These are phyloP conservation scores for Simalia tracyae DNA, from an alignment of 2,797 vertebrate genomes.

Conservation along the genomic window DNA sequence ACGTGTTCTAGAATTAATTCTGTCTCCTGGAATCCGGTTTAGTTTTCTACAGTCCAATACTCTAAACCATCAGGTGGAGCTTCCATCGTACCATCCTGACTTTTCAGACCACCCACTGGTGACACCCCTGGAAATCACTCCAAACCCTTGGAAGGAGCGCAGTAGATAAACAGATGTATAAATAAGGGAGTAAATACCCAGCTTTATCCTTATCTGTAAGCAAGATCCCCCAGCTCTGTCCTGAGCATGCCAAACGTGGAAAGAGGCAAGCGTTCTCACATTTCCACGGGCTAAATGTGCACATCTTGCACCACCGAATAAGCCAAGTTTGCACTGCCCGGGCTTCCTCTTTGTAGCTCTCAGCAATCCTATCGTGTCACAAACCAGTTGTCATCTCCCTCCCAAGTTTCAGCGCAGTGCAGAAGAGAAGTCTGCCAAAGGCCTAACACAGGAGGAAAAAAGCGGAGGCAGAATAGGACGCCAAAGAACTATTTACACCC, in stretches of 20 bases:
- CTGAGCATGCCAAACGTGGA: background rate
- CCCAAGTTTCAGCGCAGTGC: background rate
- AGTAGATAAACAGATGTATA: background rate
- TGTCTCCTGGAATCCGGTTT: too few relatives aligned
- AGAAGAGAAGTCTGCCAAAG: conserved; percentile 19
- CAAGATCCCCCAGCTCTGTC: background rate
- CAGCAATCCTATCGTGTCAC: background rate
- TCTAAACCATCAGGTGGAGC: background rate
- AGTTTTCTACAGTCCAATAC: too few relatives aligned
- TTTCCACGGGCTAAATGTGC: background rate
- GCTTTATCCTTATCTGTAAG: background rate
- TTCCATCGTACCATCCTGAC: too few relatives aligned
- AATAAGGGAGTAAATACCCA: too few relatives aligned
- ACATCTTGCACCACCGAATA: background rate
- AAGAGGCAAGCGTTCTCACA: background rate
- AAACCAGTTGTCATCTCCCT: background rate
- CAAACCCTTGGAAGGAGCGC: background rate
- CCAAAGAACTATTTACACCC: conserved; percentile 40
- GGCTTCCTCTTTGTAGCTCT: background rate
- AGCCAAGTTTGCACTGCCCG: background rate
- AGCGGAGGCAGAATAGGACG: background rate
- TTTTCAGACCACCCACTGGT: background rate
- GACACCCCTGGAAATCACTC: background rate
- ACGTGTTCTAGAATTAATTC: too few relatives aligned
- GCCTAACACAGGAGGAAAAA: background rate